Conservation (phyloP, 2,797 vertebrate genomes). For the Hemitrygon akajei region DNA sequence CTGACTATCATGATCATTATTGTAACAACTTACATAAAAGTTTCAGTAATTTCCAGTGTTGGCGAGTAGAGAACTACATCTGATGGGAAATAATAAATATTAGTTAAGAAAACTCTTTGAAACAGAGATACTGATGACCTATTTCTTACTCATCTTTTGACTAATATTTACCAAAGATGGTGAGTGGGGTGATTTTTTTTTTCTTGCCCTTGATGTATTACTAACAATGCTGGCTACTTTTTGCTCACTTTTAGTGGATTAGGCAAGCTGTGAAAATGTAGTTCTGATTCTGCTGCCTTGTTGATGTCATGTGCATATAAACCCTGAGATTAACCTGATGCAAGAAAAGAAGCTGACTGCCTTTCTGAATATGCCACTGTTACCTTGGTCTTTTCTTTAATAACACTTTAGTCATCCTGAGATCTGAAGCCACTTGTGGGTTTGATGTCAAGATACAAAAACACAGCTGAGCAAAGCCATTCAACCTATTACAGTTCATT, state of each 20-base stretch:
- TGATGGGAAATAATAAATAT: slow-evolving; percentile 30
- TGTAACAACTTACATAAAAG: not conserved
- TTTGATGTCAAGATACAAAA: slow-evolving; percentile 23
- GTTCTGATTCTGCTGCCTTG: not conserved
- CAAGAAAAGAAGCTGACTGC: not conserved
- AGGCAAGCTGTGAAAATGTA: not conserved
- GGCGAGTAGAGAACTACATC: not conserved
- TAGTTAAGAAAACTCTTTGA: not conserved
- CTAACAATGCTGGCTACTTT: not conserved
- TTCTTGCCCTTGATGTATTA: not conserved
- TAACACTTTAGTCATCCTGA: not conserved
- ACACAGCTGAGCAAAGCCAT: not conserved
- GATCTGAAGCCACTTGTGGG: not conserved
- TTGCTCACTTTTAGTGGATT: slow-evolving; percentile 1
- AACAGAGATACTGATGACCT: not conserved
- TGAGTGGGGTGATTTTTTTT: not conserved
- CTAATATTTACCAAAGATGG: not conserved
- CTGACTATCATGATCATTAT: not conserved
- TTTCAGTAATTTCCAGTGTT: not conserved
- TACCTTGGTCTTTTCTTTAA: not conserved
- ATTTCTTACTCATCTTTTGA: not conserved
- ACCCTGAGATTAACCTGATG: not conserved
- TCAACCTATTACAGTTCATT: not conserved
- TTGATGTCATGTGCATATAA: slow-evolving; percentile 18
- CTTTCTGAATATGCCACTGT: not conserved